Evolutionary conservation across 1,140 invertebrate genomes (phyloP), one percentile per base, ranked within the genome.

Genomic region (Zophobas atratus): DNA sequence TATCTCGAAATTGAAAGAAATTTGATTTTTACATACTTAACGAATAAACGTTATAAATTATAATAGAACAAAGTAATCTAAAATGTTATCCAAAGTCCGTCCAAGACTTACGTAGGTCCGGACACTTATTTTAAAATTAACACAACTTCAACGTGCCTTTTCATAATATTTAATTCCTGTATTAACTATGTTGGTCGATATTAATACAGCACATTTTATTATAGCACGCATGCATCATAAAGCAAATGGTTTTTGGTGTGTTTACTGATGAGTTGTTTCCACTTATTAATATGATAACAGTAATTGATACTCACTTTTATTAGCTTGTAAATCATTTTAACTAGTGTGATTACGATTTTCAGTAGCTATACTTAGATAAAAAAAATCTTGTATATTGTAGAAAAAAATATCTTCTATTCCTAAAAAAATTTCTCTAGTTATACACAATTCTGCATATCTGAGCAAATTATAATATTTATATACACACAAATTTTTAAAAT

Each of bases 401-500:
- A 20, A 20, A 20, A 67, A 20, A 67, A 39, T 2, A 41, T 41
- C 33, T 48, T 67, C n/a, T 67, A 41, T 67, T 67, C 43, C 60
- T 46, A 6, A 67, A 41, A 43, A 33, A 38, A 1, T 67, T 67
- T 43, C 39, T 43, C 60, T 67, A 67, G 39, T 67, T n/a, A 67
- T 36, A 67, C 33, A 46, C 33, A 43, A 41, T 67, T 43, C 60
- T 48, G 39, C 60, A 67, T 67, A 67, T 67, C 60, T 36, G 39
- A 43, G 39, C 60, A 67, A 67, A 67, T 32, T 67, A 60, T 8
- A 39, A 67, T 67, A 67, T 67, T 67, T 67, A 67, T 67, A 63
- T 41, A 67, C 33, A 67, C 6, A 67, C 60, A 67, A 38, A 36
- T n/a, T 43, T 67, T 67, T 67, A 43, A 67, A 67, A 67, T 67